These are phyloP conservation scores for Nasalis larvatus DNA, from an alignment of 2,113 vertebrate genomes.

Conservation along the genomic window DNA sequence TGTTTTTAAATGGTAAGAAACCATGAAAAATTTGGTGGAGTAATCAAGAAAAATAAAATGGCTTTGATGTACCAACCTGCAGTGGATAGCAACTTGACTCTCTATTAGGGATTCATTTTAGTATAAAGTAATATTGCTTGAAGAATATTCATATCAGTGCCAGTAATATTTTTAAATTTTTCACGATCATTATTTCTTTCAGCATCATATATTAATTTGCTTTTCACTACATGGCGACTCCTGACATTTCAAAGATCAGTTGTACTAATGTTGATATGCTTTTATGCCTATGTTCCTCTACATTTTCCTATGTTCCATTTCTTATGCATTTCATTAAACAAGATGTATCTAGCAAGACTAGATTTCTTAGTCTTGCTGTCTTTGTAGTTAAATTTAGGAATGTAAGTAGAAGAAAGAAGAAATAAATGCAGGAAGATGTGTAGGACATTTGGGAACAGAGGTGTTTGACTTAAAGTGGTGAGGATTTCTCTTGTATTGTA, in stretches of 20 bases:
- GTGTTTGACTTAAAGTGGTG: background rate
- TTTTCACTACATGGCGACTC: background rate
- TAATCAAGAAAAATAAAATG: slow-evolving; percentile 17
- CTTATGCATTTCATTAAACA: background rate
- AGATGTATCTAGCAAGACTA: background rate
- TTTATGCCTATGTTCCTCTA: background rate
- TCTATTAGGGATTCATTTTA: background rate
- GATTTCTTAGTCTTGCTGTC: background rate
- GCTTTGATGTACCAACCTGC: background rate
- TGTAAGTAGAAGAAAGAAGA: background rate
- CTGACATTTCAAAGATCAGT: background rate
- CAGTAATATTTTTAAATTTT: background rate
- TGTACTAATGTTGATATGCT: background rate
- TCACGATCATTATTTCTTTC: background rate
- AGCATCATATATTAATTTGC: background rate
- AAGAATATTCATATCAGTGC: background rate
- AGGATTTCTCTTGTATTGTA: background rate
- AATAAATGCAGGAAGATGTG: background rate
- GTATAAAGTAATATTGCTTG: background rate
- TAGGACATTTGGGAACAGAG: background rate
- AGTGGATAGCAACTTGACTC: background rate
- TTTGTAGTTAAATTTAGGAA: background rate
- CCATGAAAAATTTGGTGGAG: background rate
- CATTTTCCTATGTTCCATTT: background rate
- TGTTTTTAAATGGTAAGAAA: background rate